phyloP scores from a whole-genome alignment of 2,113 vertebrate species.

The Tetrao urogallus region DNA sequence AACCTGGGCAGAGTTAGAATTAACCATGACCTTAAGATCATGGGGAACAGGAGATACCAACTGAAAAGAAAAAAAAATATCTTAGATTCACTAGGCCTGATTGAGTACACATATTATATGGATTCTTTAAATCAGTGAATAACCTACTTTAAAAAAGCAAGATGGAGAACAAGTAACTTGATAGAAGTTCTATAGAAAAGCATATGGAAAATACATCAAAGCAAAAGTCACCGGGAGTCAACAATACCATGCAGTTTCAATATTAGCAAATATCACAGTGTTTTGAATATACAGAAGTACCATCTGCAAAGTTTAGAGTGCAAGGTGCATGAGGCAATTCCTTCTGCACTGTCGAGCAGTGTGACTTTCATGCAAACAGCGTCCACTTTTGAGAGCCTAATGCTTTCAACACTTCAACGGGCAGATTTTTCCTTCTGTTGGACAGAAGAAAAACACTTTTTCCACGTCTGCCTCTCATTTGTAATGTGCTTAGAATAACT shows the following conservation, averaged over 20 bases:
- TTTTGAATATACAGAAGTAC: neutral
- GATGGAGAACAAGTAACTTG: neutral
- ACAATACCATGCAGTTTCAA: neutral
- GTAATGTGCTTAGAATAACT: constrained; percentile 46
- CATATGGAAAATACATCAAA: neutral
- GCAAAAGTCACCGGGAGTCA: neutral
- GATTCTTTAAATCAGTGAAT: neutral
- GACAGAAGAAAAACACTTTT: constrained; percentile 18
- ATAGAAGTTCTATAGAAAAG: neutral
- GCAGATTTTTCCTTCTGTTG: neutral
- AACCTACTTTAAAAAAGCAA: neutral
- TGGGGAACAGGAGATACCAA: neutral
- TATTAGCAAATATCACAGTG: neutral
- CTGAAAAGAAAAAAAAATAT: neutral
- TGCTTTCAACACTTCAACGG: constrained; percentile 4
- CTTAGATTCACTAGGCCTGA: neutral
- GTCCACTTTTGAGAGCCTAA: neutral
- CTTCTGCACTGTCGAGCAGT: neutral
- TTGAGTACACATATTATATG: neutral
- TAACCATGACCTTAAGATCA: neutral
- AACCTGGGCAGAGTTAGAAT: neutral
- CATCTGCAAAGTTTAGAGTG: neutral
- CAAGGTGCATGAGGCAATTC: neutral
- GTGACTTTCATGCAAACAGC: neutral
- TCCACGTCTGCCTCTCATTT: constrained; percentile 1